These are phyloP conservation scores for Diorhabda elongata DNA, from an alignment of 1,140 invertebrate genomes.

Conservation along the genomic window DNA sequence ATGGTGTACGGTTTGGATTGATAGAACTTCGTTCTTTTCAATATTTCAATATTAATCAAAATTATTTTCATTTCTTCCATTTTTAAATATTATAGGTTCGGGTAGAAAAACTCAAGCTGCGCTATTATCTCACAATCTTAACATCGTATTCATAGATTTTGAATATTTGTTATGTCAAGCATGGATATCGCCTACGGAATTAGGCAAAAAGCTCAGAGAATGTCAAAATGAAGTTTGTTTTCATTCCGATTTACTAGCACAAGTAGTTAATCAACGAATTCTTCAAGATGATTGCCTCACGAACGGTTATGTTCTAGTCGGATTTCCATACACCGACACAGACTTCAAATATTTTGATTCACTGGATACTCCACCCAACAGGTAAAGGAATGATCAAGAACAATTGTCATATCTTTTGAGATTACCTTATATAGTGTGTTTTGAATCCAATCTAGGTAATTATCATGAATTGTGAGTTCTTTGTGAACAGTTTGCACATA, in stretches of 20 bases:
- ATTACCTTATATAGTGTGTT: no score
- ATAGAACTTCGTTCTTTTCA: no score
- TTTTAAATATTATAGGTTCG: conserved; percentile 9
- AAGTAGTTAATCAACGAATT: conserved; percentile 51
- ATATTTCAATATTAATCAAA: no score
- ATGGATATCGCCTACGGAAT: conserved; percentile 46
- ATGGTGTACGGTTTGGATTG: no score
- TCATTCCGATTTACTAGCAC: conserved; percentile 47
- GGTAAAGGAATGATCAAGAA: not conserved
- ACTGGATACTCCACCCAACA: conserved; percentile 58
- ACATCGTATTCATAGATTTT: conserved; percentile 54
- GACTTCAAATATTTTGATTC: conserved; percentile 58
- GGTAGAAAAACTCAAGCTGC: conserved; percentile 49
- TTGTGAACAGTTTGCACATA: no score
- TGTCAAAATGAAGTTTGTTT: conserved; percentile 46
- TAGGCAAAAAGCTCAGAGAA: conserved; percentile 49
- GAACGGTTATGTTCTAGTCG: conserved; percentile 59
- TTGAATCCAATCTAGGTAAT: no score
- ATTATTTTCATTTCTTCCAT: no score
- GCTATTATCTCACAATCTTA: conserved; percentile 46
- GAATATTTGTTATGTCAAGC: conserved; percentile 51
- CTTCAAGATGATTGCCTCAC: conserved; percentile 54
- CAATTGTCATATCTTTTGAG: no score
- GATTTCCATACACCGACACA: conserved; percentile 51
- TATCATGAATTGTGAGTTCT: no score